These are phyloP conservation scores for Loriculus beryllinus DNA, from an alignment of 2,797 vertebrate genomes.

Conservation along the genomic window DNA sequence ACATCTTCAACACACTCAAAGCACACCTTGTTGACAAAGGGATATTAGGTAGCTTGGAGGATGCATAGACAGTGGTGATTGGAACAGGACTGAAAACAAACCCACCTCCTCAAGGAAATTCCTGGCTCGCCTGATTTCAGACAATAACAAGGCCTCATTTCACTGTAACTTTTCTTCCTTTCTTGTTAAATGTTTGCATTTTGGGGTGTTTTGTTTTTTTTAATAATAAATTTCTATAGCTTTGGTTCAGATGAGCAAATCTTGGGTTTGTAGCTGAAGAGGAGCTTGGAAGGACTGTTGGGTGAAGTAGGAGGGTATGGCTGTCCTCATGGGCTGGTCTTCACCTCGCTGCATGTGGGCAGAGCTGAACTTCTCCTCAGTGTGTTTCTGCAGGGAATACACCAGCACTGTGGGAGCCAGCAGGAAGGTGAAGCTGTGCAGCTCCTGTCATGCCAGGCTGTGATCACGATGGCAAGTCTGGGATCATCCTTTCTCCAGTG, in stretches of 20 bases:
- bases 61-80: slow-evolving; percentile 54
- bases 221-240: slow-evolving; percentile 58
- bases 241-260: slow-evolving; percentile 50
- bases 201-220: slow-evolving; percentile 8
- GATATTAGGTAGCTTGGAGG: slow-evolving; percentile 79
- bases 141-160: slow-evolving; percentile 68
- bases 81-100: slow-evolving; percentile 35
- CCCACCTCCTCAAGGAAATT: background rate
- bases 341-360: background rate
- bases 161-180: slow-evolving; percentile 62
- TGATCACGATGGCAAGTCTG: background rate
- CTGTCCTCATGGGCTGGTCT: background rate
- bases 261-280: slow-evolving; percentile 40
- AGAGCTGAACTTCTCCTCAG: background rate
- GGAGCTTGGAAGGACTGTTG: background rate
- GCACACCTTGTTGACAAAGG: slow-evolving; percentile 89
- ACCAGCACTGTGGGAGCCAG: accelerated
- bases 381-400: background rate
- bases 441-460: background rate
- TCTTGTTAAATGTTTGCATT: slow-evolving; percentile 60
- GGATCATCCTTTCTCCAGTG: background rate
- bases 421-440: background rate
- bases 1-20: slow-evolving; percentile 94
- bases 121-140: slow-evolving; percentile 35
- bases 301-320: background rate